phyloP scores from a whole-genome alignment of 2,888 invertebrate species.

The Hypomecis atomaria region DNA sequence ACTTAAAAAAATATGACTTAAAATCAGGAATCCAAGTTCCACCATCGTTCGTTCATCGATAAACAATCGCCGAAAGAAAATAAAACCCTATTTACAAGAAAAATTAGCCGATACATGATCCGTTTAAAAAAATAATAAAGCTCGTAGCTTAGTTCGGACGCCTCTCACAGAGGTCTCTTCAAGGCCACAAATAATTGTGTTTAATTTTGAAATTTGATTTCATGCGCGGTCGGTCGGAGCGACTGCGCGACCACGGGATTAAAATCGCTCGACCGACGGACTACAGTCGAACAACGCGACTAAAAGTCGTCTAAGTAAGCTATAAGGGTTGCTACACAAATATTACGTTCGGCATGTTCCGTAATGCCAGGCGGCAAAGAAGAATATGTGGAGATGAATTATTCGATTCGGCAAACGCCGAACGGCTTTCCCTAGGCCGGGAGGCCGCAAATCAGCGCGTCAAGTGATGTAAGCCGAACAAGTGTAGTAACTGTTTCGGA shows the following conservation, averaged over 20 bases:
- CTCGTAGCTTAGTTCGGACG: conserved; percentile 57
- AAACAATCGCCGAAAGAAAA: conserved; percentile 28
- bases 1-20: conserved; percentile 39
- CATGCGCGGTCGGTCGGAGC: conserved; percentile 26
- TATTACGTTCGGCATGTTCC: too few species aligned
- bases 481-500: too few species aligned
- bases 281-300: not conserved
- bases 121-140: conserved; percentile 56
- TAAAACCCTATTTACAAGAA: conserved; percentile 36
- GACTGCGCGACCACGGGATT: not conserved
- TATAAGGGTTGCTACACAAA: not conserved
- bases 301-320: too few species aligned
- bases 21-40: conserved; percentile 35
- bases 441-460: too few species aligned
- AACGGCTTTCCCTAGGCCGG: too few species aligned
- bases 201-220: conserved; percentile 44
- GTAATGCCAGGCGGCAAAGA: too few species aligned
- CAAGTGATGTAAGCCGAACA: too few species aligned
- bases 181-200: conserved; percentile 61
- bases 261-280: not conserved
- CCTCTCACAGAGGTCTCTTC: conserved; percentile 51
- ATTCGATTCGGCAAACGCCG: too few species aligned
- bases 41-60: conserved; percentile 28
- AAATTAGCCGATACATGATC: conserved; percentile 34
- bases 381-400: too few species aligned